Evolutionary conservation across 2,888 invertebrate species (phyloP), one percentile per base, ranked within the genome.

Genomic region (Theristus sp.): DNA sequence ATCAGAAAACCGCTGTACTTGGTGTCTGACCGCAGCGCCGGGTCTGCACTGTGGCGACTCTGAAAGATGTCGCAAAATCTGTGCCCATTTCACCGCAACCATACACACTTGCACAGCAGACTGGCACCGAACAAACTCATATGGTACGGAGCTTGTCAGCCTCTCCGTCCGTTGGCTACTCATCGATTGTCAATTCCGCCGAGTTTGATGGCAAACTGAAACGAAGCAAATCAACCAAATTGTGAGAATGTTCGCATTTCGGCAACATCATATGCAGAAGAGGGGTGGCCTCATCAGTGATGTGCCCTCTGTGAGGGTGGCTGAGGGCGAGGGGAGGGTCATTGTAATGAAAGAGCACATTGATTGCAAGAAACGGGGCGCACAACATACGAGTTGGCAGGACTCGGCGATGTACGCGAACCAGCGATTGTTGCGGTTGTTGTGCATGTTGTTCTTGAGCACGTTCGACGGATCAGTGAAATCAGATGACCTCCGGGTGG

Each of bases 1-100:
- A 72, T 71, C 57, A 72, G 61, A 59, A 70, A 72, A 29, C 72
- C 72, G 1, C 71, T 71, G 63, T 72, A 72, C 59, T 68, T 68
- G 28, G 70, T 60, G 2, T 67, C 67, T 3, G 65, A 56, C 38
- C 64, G 49, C 54, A 72, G 61, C 10, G 67, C 66, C 10, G 64
- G 59, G 58, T 72, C 72, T 55, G 69, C 65, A 27, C 64, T 64
- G 61, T 69, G 66, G 26, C 71, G 63, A 28, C 66, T n/a, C n/a
- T n/a, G n/a, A n/a, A n/a, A n/a, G n/a, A n/a, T n/a, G n/a, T n/a
- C n/a, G n/a, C n/a, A n/a, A n/a, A n/a, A n/a, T n/a, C n/a, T n/a
- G n/a, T n/a, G n/a, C n/a, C n/a, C n/a, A n/a, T n/a, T n/a, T n/a
- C n/a, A n/a, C n/a, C n/a, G n/a, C n/a, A n/a, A n/a, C n/a, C n/a